Percentiles rank a stretch among this genome's conserved stretches.
These are phyloP conservation scores for Paralinhomoeus sp. DNA, from an alignment of 2,888 invertebrate species.

Conservation along the genomic window DNA sequence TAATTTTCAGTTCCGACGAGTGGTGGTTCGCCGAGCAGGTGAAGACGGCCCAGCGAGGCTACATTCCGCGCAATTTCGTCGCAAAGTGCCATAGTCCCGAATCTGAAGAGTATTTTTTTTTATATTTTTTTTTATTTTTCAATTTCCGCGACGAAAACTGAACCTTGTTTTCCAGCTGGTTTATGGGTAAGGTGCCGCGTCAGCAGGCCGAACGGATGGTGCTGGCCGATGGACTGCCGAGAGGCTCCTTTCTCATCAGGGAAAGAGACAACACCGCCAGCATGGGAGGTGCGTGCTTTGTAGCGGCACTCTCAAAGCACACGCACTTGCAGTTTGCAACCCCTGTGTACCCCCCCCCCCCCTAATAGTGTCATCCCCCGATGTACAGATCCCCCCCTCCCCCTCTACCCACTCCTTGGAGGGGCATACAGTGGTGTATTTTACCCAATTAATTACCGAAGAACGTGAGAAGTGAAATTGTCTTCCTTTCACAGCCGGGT, in stretches of 20 bases:
- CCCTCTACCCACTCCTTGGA: neutral
- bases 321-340: too few relatives aligned
- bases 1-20: slow-evolving; percentile 58
- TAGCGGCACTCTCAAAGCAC: too few relatives aligned
- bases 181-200: slow-evolving; percentile 81
- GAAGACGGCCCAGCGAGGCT: slow-evolving; percentile 58
- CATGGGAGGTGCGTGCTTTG: too few relatives aligned
- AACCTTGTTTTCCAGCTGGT: slow-evolving; percentile 49
- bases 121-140: too few relatives aligned
- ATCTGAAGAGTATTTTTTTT: slow-evolving; percentile 68
- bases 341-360: too few relatives aligned
- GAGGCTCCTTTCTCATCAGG: slow-evolving; percentile 84
- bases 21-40: slow-evolving; percentile 89
- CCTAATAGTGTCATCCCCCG: too few relatives aligned
- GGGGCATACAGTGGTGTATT: too few relatives aligned
- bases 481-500: too few relatives aligned
- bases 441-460: too few relatives aligned
- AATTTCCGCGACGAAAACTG: neutral
- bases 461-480: too few relatives aligned
- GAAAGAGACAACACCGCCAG: slow-evolving; percentile 88
- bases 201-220: slow-evolving; percentile 87
- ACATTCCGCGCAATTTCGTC: slow-evolving; percentile 93
- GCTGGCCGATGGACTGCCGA: slow-evolving; percentile 58
- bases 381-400: too few relatives aligned
- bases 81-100: slow-evolving; percentile 83